These are phyloP conservation scores for Asarcornis scutulata DNA, from an alignment of 2,113 vertebrate species.

Conservation along the genomic window DNA sequence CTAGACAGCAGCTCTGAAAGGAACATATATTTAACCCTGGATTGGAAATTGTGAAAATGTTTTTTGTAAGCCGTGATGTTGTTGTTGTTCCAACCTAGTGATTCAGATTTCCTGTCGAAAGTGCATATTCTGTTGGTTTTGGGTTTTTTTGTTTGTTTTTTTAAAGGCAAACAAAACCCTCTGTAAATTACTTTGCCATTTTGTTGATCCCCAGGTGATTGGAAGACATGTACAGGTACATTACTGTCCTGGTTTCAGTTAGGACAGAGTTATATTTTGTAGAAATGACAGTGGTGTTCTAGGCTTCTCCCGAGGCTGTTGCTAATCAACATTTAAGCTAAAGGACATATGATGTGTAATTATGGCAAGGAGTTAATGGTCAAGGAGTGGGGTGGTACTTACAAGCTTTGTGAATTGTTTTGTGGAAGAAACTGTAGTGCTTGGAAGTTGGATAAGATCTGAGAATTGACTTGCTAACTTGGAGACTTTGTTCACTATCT, in stretches of 20 bases:
- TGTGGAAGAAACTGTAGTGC: neutral
- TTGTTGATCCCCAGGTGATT: neutral
- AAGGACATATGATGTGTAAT: neutral
- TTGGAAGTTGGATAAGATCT: neutral
- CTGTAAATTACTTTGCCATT: neutral
- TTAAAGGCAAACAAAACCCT: too few species aligned
- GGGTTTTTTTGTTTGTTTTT: too few species aligned
- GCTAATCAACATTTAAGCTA: neutral
- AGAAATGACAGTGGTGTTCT: neutral
- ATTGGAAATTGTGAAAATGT: neutral
- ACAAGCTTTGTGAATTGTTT: neutral
- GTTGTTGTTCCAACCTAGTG: neutral
- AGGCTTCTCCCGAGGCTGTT: neutral
- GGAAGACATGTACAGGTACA: neutral
- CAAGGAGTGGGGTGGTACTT: accelerated
- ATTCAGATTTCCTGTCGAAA: neutral
- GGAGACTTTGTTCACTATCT: neutral
- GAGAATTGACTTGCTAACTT: neutral
- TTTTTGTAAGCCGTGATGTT: neutral
- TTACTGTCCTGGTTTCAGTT: too few species aligned
- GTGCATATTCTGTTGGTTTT: neutral
- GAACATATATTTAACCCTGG: neutral
- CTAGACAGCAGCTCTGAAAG: neutral
- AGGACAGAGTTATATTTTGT: neutral
- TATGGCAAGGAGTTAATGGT: neutral